phyloP scores from a whole-genome alignment of 2,113 vertebrate genomes.

The Pteruthius melanotis region DNA sequence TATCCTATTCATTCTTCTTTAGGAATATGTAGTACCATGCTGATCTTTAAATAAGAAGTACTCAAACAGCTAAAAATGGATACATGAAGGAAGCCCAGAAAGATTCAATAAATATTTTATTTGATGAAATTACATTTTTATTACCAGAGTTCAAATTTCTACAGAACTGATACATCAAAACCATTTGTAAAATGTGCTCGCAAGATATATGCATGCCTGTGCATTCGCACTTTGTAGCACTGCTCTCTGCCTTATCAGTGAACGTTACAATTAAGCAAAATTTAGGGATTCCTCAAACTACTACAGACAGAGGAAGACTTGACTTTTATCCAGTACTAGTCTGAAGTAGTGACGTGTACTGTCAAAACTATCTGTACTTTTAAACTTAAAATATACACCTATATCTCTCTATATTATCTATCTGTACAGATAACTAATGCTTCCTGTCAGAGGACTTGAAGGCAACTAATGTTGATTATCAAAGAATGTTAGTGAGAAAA shows the following conservation, averaged over 20 bases:
- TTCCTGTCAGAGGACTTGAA: neutral
- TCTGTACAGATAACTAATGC: neutral
- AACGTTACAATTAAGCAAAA: neutral
- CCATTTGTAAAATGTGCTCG: neutral
- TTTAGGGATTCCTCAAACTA: neutral
- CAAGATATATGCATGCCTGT: neutral
- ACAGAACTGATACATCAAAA: neutral
- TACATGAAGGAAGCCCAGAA: neutral
- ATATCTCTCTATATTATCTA: neutral
- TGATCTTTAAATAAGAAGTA: neutral
- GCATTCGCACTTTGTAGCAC: neutral
- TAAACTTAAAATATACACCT: neutral
- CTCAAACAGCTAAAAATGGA: neutral
- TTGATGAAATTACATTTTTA: neutral
- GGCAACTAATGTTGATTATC: too few species aligned
- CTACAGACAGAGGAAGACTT: neutral
- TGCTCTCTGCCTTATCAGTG: neutral
- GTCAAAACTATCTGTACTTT: neutral
- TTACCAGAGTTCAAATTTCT: neutral
- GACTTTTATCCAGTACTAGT: neutral
- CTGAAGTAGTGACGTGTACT: accelerated
- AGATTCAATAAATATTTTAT: neutral
- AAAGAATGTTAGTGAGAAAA: neutral
- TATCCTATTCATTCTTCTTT: neutral
- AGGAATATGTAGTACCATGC: neutral